These are phyloP conservation scores for Rhizomys pruinosus DNA, from an alignment of 2,113 vertebrate species.

Conservation along the genomic window DNA sequence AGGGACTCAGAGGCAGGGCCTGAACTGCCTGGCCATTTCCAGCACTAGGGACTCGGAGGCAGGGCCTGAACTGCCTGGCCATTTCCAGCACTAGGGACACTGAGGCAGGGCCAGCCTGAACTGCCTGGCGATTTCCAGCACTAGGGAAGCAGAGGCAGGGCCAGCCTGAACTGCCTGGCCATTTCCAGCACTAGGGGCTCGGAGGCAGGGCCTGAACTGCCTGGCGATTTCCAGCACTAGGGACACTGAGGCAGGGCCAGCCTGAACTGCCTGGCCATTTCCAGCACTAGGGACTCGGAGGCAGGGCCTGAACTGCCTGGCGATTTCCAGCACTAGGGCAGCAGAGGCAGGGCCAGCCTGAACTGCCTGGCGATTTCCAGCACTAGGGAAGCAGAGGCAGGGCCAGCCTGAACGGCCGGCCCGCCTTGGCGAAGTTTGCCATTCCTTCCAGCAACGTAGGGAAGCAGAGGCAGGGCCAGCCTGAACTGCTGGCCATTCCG, in stretches of 20 bases:
- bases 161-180: too few relatives aligned
- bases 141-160: not conserved
- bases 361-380: too few relatives aligned
- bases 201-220: not conserved
- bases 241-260: too few relatives aligned
- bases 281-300: too few relatives aligned
- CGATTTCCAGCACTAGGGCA: not conserved
- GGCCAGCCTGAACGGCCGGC: not conserved
- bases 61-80: not conserved
- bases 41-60: not conserved
- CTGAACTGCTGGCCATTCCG: too few relatives aligned
- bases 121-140: not conserved
- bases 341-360: not conserved
- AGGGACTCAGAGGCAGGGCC: not conserved
- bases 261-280: too few relatives aligned
- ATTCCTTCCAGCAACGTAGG: not conserved
- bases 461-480: not conserved
- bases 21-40: too few relatives aligned
- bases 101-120: not conserved
- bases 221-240: too few relatives aligned
- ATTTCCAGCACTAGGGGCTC: not conserved
- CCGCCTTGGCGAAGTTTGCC: not conserved
- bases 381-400: not conserved
- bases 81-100: too few relatives aligned
- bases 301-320: too few relatives aligned